Evolutionary conservation across 2,888 invertebrate species (phyloP), one percentile per base, ranked within the genome.

Genomic region (Encarsia formosa): DNA sequence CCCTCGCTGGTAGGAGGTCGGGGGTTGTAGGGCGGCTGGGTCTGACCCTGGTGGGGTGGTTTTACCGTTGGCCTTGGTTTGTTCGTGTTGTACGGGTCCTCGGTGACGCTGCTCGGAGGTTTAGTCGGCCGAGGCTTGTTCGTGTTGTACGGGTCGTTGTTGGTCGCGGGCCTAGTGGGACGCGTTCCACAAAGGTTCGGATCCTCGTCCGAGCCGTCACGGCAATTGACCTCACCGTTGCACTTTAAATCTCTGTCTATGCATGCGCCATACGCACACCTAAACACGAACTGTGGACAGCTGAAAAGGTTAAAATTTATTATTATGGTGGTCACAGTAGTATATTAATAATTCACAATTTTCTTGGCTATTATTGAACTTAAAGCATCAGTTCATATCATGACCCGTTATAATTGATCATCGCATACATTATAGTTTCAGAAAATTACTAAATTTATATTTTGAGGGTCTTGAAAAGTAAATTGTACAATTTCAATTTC

Each of bases 121-220:
- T 19, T 15, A 15, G 32, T 43, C 18, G 44, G 43, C 9, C 32
- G 13, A 5, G 26, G 32, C 20, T 8, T 18, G 18, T 39, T 5
- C n/a, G 48, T 57, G 19, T 52, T 13, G 26, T 34, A 6, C 16
- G 50, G 48, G 15, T 38, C 22, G 37, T 4, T 29, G n/a, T 19
- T 4, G 59, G 39, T 26, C 11, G 16, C 11, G 48, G 22, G n/a
- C 32, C 38, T 18, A 24, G 26, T 32, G 24, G 41, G 46, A 19
- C 39, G 37, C 35, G 24, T 24, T 5, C 31, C 29, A 32, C 71
- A 71, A 8, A 62, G 20, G 11, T 15, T 20, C 11, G 56, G 54
- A 59, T 65, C 62, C 51, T 76, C 76, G 54, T 76, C 76, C 0
- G 75, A 75, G n/a, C 68, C 67, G 60, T 76, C 76, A 0, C 59